A percentile compares a stretch with the other conserved stretches of the same genome.
Conservation (phyloP, 2,113 vertebrate genomes). For the Cinclus mexicanus region DNA sequence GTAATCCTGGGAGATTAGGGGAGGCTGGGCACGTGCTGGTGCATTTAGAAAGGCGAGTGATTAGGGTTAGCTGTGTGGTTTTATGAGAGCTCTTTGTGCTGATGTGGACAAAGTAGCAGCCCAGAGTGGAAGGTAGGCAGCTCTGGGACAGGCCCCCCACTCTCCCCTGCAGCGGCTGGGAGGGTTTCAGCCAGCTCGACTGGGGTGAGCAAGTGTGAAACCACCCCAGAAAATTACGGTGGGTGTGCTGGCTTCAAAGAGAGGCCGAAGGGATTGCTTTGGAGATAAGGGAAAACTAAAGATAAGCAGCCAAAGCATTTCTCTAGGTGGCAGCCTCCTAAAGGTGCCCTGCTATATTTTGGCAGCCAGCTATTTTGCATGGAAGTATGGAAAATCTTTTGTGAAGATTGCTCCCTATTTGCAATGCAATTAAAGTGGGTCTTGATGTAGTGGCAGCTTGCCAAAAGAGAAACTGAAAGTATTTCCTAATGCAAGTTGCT, state of each 20-base stretch:
- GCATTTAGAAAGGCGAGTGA: slow-evolving; percentile 48
- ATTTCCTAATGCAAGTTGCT: slow-evolving; percentile 25
- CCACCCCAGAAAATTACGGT: background rate
- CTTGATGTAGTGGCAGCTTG: background rate
- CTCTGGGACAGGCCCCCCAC: background rate
- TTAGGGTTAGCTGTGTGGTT: slow-evolving; percentile 41
- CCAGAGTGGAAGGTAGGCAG: background rate
- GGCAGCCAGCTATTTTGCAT: slow-evolving; percentile 28
- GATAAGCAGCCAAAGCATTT: background rate
- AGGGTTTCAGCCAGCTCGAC: background rate
- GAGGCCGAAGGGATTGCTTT: background rate
- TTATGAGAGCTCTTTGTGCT: slow-evolving; percentile 57
- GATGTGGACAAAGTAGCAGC: background rate
- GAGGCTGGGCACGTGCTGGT: slow-evolving; percentile 50
- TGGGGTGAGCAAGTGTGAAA: background rate
- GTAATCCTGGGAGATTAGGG: slow-evolving; percentile 58
- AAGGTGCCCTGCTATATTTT: slow-evolving; percentile 51
- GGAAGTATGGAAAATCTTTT: slow-evolving; percentile 63
- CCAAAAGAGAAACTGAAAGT: slow-evolving; percentile 56
- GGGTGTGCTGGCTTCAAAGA: background rate
- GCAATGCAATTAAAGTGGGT: slow-evolving; percentile 37
- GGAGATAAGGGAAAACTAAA: background rate
- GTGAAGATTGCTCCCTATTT: slow-evolving; percentile 50
- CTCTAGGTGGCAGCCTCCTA: slow-evolving; percentile 50
- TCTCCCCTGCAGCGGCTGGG: accelerated